These are phyloP conservation scores for Nomada fucata DNA, from an alignment of 2,888 invertebrate genomes.

Conservation along the genomic window DNA sequence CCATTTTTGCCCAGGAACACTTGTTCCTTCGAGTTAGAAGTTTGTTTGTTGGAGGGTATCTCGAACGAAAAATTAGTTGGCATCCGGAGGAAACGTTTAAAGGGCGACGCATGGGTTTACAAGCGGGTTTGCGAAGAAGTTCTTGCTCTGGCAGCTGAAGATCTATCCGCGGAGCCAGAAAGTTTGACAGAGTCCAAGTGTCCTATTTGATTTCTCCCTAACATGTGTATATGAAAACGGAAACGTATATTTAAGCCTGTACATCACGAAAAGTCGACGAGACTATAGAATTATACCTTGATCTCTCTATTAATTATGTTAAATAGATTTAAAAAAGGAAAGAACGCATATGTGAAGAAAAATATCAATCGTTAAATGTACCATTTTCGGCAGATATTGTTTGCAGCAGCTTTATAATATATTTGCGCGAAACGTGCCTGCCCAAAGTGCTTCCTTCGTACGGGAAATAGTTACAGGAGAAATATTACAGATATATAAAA, in stretches of 20 bases:
- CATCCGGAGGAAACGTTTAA: conserved; percentile 89
- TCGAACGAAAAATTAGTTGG: conserved; percentile 85
- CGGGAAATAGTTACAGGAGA: conserved; percentile 29
- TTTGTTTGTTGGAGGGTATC: conserved; percentile 85
- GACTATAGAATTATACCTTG: conserved; percentile 17
- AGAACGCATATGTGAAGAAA: not conserved
- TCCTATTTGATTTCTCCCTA: conserved; percentile 72
- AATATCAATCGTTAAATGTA: not conserved
- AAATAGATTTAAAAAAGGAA: conserved; percentile 14
- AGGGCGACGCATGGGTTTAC: conserved; percentile 92
- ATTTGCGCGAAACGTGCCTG: not conserved
- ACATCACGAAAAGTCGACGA: not conserved
- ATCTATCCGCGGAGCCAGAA: conserved; percentile 70
- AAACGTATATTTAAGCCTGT: conserved; percentile 10
- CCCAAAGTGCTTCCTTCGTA: conserved; percentile 28
- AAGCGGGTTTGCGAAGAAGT: conserved; percentile 92
- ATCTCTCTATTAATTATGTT: conserved; percentile 36
- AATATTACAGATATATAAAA: conserved; percentile 17
- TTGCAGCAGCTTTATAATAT: conserved; percentile 6
- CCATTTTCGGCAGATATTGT: conserved; percentile 7
- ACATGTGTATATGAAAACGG: conserved; percentile 2
- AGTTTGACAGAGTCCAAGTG: conserved; percentile 76
- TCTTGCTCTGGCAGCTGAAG: conserved; percentile 85
- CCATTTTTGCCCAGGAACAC: conserved; percentile 77
- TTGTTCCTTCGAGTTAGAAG: conserved; percentile 90